These are phyloP conservation scores for Neelides folsomi DNA, from an alignment of 2,888 invertebrate species.

Conservation along the genomic window DNA sequence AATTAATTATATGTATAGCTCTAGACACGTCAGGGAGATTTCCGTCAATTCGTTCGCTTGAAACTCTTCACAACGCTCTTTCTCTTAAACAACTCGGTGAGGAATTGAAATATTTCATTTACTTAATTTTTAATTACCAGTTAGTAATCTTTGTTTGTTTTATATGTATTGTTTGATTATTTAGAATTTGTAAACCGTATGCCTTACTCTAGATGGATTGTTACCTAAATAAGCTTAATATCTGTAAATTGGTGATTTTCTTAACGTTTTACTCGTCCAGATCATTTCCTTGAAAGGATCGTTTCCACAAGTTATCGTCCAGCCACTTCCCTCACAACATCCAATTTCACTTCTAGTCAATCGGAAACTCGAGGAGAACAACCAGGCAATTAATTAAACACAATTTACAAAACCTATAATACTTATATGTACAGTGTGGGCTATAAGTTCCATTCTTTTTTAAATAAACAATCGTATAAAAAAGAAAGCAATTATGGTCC, in stretches of 20 bases:
- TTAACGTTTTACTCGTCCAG: too few species aligned
- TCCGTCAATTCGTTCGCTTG: conserved; percentile 88
- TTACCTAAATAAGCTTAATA: too few species aligned
- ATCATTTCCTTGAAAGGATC: conserved; percentile 23
- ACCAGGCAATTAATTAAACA: conserved; percentile 7
- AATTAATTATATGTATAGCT: background rate
- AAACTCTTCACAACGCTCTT: conserved; percentile 93
- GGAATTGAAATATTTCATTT: background rate
- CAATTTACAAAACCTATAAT: background rate
- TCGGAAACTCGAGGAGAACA: conserved; percentile 3
- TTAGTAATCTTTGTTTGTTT: too few species aligned
- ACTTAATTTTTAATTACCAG: too few species aligned
- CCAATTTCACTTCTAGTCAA: background rate
- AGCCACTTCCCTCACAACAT: conserved; percentile 12
- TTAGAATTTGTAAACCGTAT: too few species aligned
- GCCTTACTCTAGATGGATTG: too few species aligned
- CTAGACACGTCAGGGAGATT: conserved; percentile 52
- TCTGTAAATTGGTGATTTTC: too few species aligned
- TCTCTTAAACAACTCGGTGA: conserved; percentile 78
- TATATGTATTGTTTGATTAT: too few species aligned
- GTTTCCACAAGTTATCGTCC: conserved; percentile 26
- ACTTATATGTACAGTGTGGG: background rate
- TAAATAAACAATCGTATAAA: too few species aligned
- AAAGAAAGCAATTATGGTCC: too few species aligned
- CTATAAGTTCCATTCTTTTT: too few species aligned